Conservation (phyloP, 2,888 invertebrate genomes). For the Eupelmus urozonus region DNA sequence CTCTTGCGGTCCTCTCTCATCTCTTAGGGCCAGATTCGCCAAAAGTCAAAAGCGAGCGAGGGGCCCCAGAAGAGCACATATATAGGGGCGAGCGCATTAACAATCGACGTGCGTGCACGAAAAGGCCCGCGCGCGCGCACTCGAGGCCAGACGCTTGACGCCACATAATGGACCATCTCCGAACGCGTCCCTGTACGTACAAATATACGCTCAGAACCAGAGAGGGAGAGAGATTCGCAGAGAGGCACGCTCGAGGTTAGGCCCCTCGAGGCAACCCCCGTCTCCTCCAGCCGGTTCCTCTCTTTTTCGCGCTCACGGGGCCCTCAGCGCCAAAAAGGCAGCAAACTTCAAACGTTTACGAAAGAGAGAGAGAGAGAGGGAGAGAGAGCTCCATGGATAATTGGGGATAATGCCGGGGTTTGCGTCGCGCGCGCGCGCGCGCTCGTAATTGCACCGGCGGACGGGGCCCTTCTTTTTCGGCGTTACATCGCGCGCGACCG, state of each 20-base stretch:
- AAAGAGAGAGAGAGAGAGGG: conserved; percentile 31
- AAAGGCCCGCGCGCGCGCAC: no score
- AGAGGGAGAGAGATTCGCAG: background rate
- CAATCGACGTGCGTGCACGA: conserved; percentile 27
- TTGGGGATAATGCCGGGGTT: conserved; percentile 76
- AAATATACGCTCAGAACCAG: background rate
- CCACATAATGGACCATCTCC: conserved; percentile 59
- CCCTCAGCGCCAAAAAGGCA: conserved; percentile 67
- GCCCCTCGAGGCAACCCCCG: conserved; percentile 17
- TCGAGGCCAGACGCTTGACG: conserved; percentile 52
- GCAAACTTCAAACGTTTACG: conserved; percentile 68
- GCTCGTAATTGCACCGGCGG: conserved; percentile 72
- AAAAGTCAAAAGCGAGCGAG: conserved; percentile 29
- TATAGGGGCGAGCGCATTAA: conserved; percentile 16
- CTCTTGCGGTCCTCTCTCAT: background rate
- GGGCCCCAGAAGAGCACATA: background rate
- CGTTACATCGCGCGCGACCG: conserved; percentile 31
- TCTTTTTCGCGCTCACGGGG: conserved; percentile 45
- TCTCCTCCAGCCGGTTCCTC: conserved; percentile 2
- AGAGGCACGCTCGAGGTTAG: conserved; percentile 44
- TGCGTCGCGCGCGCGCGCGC: conserved; percentile 49
- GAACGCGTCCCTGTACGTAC: conserved; percentile 57
- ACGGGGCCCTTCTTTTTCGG: conserved; percentile 68
- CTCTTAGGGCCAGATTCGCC: conserved; percentile 9
- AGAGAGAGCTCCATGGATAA: conserved; percentile 70